A percentile compares a stretch with the other conserved stretches of the same genome.
These are phyloP conservation scores for Ochotona princeps DNA, from an alignment of 2,113 vertebrate species.

Conservation along the genomic window DNA sequence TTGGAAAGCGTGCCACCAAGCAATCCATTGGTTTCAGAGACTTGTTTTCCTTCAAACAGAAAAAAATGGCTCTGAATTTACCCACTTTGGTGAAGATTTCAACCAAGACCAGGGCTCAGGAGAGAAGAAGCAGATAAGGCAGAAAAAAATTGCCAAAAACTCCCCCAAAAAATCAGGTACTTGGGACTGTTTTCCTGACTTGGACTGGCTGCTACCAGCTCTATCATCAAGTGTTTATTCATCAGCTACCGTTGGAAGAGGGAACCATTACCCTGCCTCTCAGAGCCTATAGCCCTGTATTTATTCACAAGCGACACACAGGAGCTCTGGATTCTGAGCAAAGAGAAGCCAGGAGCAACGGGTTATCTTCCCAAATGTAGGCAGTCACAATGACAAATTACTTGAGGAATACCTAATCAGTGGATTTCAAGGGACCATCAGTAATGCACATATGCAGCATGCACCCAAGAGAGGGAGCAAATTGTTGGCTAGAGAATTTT, in stretches of 20 bases:
- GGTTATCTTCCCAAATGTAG: constrained; percentile 7
- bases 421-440: constrained; percentile 76
- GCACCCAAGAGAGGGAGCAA: constrained; percentile 84
- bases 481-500: constrained; percentile 86
- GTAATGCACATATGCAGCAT: constrained; percentile 65
- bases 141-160: not conserved
- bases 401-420: constrained; percentile 78
- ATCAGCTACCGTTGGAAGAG: rapidly evolving
- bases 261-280: not conserved
- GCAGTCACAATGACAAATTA: constrained; percentile 57
- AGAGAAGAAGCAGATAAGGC: not conserved
- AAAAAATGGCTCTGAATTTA: not conserved
- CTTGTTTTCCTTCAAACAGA: not conserved
- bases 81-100: rapidly evolving
- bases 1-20: not conserved
- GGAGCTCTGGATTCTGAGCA: not conserved
- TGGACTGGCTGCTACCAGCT: not conserved
- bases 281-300: not conserved
- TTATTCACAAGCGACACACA: not conserved
- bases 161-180: not conserved
- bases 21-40: not conserved
- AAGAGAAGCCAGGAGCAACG: not conserved
- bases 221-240: not conserved
- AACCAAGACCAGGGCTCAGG: not conserved
- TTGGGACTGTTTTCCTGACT: rapidly evolving